A percentile compares a stretch with the other conserved stretches of the same genome.
phyloP scores from a whole-genome alignment of 1,140 invertebrate species.

The Geopemphigus sp. region DNA sequence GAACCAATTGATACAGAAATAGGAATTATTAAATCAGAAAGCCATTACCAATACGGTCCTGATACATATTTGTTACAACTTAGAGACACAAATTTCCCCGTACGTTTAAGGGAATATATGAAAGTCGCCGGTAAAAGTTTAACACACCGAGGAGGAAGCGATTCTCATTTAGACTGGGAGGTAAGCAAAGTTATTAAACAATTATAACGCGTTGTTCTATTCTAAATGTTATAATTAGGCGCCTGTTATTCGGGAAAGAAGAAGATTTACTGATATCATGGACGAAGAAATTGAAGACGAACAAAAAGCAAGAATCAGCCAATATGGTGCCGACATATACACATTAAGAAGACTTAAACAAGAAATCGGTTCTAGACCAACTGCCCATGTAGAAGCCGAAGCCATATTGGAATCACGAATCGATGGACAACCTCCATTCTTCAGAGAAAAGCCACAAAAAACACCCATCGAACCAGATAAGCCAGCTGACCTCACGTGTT shows the following conservation, averaged over 20 bases:
- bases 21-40: conserved; percentile 75
- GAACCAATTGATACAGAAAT: conserved; percentile 81
- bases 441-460: conserved; percentile 76
- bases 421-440: conserved; percentile 75
- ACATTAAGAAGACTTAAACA: conserved; percentile 73
- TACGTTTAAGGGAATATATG: conserved; percentile 86
- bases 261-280: conserved; percentile 91
- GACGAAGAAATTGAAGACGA: conserved; percentile 95
- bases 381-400: conserved; percentile 79
- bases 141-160: conserved; percentile 42
- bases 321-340: conserved; percentile 71
- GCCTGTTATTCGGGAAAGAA: conserved; percentile 81
- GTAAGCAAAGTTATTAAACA: conserved; percentile 57
- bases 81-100: conserved; percentile 87
- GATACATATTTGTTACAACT: conserved; percentile 93
- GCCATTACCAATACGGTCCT: conserved; percentile 91
- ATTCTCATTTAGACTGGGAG: conserved; percentile 68
- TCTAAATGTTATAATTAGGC: conserved; percentile 60
- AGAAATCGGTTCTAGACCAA: conserved; percentile 74
- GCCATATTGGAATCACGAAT: conserved; percentile 77
- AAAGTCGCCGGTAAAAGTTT: conserved; percentile 79
- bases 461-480: conserved; percentile 77
- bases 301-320: conserved; percentile 73
- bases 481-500: conserved; percentile 75
- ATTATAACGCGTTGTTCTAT: background rate